phyloP scores from a whole-genome alignment of 2,888 invertebrate genomes.

The Panopea generosa region DNA sequence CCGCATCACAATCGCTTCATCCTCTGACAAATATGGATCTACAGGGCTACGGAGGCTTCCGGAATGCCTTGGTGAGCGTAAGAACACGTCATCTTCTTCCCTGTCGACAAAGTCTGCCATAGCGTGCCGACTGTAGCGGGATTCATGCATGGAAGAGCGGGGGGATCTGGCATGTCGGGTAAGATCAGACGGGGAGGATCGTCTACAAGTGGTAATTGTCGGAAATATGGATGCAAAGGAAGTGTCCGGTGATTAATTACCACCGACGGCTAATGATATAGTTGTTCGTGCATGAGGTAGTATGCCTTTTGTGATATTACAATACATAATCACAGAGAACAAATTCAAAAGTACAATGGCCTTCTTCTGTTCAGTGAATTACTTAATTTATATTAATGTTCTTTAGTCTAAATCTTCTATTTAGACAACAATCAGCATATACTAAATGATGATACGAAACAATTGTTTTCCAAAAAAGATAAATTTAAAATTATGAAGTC shows the following conservation, averaged over 20 bases:
- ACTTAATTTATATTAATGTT: too few relatives aligned
- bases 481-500: too few relatives aligned
- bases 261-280: too few relatives aligned
- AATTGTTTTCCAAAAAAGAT: too few relatives aligned
- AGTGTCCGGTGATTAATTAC: not conserved
- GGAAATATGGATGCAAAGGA: not conserved
- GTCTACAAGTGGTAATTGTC: constrained; percentile 27
- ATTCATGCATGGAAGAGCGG: constrained; percentile 58
- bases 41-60: constrained; percentile 64
- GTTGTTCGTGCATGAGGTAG: too few relatives aligned
- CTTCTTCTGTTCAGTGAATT: too few relatives aligned
- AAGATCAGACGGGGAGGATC: constrained; percentile 41
- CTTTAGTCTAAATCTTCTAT: too few relatives aligned
- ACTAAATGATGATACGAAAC: too few relatives aligned
- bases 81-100: constrained; percentile 57
- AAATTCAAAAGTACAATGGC: too few relatives aligned
- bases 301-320: too few relatives aligned
- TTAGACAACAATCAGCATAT: too few relatives aligned
- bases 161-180: constrained; percentile 29
- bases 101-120: constrained; percentile 11
- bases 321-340: too few relatives aligned
- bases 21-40: constrained; percentile 71
- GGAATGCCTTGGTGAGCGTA: constrained; percentile 54
- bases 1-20: constrained; percentile 79
- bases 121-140: constrained; percentile 30